Percentiles rank a stretch among this genome's conserved stretches.
Conservation (phyloP, 2,888 invertebrate genomes). For the Leucophenga montana region DNA sequence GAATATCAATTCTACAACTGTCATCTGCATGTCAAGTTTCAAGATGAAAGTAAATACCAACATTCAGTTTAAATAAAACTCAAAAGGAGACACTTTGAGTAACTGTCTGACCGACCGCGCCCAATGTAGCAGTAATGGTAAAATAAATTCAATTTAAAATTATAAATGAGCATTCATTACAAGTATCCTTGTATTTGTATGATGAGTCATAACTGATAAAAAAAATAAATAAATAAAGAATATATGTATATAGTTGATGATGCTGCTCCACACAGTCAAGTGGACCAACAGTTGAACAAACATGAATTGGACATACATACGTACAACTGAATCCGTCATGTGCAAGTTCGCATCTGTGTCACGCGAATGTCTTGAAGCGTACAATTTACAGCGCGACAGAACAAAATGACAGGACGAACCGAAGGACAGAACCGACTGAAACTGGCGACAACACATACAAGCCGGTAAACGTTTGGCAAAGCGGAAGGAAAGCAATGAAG, state of each 20-base stretch:
- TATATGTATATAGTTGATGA: background rate
- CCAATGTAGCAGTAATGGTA: background rate
- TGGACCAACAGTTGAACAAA: background rate
- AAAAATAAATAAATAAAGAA: background rate
- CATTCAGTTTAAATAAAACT: background rate
- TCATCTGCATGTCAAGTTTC: no score
- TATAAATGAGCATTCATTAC: background rate
- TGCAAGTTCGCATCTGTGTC: background rate
- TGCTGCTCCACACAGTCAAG: background rate
- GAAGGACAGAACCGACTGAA: background rate
- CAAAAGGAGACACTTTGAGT: background rate
- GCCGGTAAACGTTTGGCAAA: background rate
- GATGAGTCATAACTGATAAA: conserved; percentile 17
- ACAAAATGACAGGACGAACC: background rate
- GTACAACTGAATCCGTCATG: background rate
- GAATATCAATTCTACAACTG: no score
- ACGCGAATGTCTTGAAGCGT: conserved; percentile 4
- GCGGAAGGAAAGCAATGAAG: conserved; percentile 18
- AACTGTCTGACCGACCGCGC: background rate
- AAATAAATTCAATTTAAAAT: conserved; percentile 15
- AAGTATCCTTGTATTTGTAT: background rate
- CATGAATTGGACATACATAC: background rate
- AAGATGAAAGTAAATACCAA: no score
- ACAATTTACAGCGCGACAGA: background rate
- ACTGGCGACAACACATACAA: background rate